These are phyloP conservation scores for Ypsolopha scabrella DNA, from an alignment of 2,888 invertebrate genomes.

Conservation along the genomic window DNA sequence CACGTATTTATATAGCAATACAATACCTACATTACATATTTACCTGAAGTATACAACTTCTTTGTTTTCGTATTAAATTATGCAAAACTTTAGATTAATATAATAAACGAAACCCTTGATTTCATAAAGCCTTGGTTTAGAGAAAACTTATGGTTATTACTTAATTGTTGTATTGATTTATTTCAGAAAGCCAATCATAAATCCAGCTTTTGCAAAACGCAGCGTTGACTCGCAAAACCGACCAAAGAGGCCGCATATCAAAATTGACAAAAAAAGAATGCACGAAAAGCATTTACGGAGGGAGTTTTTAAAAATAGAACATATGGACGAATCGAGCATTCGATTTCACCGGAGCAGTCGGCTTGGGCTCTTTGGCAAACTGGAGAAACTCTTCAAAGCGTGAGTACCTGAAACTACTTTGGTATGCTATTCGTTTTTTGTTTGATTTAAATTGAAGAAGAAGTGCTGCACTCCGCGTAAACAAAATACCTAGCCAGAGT, in stretches of 20 bases:
- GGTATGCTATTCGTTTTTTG: too few relatives aligned
- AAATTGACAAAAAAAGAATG: constrained; percentile 44
- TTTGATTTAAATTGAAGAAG: too few relatives aligned
- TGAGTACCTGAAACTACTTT: constrained; percentile 42
- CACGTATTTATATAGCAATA: too few relatives aligned
- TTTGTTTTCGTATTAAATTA: too few relatives aligned
- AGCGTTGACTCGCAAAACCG: constrained; percentile 25
- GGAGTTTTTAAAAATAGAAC: constrained; percentile 32
- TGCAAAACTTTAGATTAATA: too few relatives aligned
- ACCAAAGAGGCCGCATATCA: constrained; percentile 42
- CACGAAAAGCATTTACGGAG: constrained; percentile 33
- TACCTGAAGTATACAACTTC: too few relatives aligned
- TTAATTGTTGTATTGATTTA: neutral
- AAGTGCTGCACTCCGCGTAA: too few relatives aligned
- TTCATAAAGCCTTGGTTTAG: too few relatives aligned
- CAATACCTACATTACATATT: too few relatives aligned
- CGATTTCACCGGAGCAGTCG: constrained; percentile 73
- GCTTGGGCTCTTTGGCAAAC: constrained; percentile 71
- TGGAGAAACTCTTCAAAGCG: constrained; percentile 73
- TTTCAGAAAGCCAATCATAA: constrained; percentile 33
- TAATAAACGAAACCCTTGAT: too few relatives aligned
- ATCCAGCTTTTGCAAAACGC: constrained; percentile 51
- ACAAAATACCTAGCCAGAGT: too few relatives aligned
- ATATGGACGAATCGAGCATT: constrained; percentile 31
- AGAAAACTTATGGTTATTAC: too few relatives aligned